Conservation (phyloP, 2,797 vertebrate genomes). For the Knipowitschia caucasica region DNA sequence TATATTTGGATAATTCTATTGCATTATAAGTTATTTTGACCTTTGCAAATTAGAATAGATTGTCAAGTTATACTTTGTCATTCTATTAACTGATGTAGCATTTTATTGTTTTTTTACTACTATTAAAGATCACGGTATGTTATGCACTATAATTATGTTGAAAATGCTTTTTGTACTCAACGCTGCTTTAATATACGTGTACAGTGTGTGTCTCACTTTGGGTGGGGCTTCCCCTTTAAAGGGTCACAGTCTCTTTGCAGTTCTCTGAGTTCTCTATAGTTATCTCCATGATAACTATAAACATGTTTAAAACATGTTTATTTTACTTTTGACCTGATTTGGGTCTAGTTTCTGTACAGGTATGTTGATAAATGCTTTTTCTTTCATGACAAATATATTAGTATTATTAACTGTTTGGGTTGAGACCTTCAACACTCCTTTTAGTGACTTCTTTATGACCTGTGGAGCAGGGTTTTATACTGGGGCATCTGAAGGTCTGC, state of each 20-base stretch:
- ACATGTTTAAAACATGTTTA: no score
- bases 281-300: no score
- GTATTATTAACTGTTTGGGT: no score
- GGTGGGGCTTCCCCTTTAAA: not conserved
- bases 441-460: slow-evolving; percentile 24
- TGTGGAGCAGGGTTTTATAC: slow-evolving; percentile 24
- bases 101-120: not conserved
- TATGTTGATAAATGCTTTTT: no score
- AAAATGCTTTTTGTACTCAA: not conserved
- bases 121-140: no score
- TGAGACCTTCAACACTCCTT: not conserved
- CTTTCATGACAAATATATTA: no score
- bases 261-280: no score
- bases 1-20: not conserved
- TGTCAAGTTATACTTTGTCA: not conserved
- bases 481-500: slow-evolving; percentile 12
- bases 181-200: not conserved
- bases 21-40: not conserved
- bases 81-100: not conserved
- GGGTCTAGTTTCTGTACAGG: no score
- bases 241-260: no score
- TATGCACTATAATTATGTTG: not conserved
- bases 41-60: not conserved
- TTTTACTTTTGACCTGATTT: no score
- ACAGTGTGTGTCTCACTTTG: not conserved